phyloP scores from a whole-genome alignment of 2,113 vertebrate genomes.

The Pleuronectes platessa region DNA sequence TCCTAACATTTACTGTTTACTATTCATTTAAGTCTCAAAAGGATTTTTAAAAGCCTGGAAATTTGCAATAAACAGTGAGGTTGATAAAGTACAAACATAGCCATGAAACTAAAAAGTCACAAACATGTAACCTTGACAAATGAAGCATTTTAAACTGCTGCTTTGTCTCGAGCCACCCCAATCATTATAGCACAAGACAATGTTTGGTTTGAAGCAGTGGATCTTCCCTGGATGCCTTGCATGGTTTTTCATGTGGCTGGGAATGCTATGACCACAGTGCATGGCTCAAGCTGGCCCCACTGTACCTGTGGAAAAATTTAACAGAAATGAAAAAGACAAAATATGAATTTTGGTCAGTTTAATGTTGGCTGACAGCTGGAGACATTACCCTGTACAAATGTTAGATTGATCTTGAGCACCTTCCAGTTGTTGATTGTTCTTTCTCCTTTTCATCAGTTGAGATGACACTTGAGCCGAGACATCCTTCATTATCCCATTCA shows the following conservation, averaged over 20 bases:
- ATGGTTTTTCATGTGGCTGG: no score
- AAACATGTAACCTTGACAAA: background rate
- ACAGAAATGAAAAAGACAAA: no score
- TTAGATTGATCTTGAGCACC: conserved; percentile 36
- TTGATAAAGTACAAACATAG: background rate
- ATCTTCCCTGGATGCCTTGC: no score
- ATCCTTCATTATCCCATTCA: conserved; percentile 17
- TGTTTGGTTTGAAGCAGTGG: no score
- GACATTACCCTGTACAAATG: conserved; percentile 14
- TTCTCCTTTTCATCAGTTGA: conserved; percentile 31
- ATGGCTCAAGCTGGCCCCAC: no score
- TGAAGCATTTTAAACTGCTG: background rate
- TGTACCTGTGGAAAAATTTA: no score
- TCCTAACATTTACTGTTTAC: no score
- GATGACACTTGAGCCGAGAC: conserved; percentile 5
- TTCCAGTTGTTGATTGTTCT: conserved; percentile 10
- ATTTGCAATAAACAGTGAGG: background rate
- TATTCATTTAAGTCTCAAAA: no score
- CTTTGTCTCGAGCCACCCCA: background rate
- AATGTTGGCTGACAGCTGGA: background rate
- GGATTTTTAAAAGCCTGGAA: background rate
- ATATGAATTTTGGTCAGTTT: no score
- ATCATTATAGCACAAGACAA: no score
- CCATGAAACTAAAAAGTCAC: background rate
- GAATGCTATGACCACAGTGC: no score